phyloP scores from a whole-genome alignment of 53 echinoderm and acorn worm genomes.

The Crossaster papposus region DNA sequence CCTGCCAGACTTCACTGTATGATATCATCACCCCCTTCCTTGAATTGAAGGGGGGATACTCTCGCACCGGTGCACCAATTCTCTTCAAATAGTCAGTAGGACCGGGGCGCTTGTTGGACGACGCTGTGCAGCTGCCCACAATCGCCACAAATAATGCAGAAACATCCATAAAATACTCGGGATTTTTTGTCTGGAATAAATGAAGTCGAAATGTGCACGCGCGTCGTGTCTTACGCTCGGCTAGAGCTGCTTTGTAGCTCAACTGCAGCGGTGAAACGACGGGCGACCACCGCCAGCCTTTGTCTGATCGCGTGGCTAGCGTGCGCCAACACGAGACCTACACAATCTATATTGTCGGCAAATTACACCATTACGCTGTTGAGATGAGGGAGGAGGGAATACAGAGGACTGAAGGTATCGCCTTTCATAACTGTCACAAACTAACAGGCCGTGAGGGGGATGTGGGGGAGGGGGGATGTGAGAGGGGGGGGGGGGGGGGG shows the following conservation, averaged over 20 bases:
- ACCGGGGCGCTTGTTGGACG: conserved; percentile 30
- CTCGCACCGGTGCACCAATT: conserved; percentile 46
- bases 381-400: background rate
- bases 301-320: conserved; percentile 47
- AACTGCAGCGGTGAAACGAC: conserved; percentile 19
- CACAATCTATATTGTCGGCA: conserved; percentile 54
- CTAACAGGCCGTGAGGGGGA: conserved; percentile 59
- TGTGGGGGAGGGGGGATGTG: no score
- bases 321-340: conserved; percentile 53
- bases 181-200: conserved; percentile 55
- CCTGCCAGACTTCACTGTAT: background rate
- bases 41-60: background rate
- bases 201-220: conserved; percentile 56
- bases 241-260: conserved; percentile 38
- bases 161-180: conserved; percentile 58
- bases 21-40: conserved; percentile 1
- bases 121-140: conserved; percentile 51
- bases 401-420: background rate
- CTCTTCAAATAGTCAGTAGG: conserved; percentile 34
- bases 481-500: no score
- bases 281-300: conserved; percentile 36
- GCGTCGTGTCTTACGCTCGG: conserved; percentile 49
- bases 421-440: conserved; percentile 57
- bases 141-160: conserved; percentile 61
- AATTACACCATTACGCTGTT: conserved; percentile 54